Evolutionary conservation across 2,888 invertebrate species (phyloP).

Genomic region (Brachycybe producta): DNA sequence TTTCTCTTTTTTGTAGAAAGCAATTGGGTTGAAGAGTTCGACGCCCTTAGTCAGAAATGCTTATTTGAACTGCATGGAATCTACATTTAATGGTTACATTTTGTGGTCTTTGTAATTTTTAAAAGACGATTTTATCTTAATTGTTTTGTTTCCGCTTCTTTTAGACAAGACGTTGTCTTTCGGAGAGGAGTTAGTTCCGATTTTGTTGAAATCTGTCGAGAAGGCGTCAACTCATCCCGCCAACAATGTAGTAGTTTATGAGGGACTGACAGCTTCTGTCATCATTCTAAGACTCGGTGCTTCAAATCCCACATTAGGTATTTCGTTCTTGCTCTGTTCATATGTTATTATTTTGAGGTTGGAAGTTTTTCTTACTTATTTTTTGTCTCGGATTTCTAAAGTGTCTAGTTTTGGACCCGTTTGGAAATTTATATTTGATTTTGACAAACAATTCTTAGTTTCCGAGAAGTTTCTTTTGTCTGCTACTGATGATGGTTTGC

Average conservation of each 20-base stretch:
- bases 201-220: conserved; percentile 56
- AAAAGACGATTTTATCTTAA: not conserved
- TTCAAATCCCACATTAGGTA: conserved; percentile 30
- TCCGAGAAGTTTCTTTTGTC: conserved; percentile 65
- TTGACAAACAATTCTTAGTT: conserved; percentile 64
- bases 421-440: conserved; percentile 58
- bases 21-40: conserved; percentile 55
- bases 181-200: conserved; percentile 41
- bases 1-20: conserved; percentile 47
- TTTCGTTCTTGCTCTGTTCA: no score
- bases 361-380: conserved; percentile 1
- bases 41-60: conserved; percentile 61
- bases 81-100: conserved; percentile 44
- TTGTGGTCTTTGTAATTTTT: not conserved
- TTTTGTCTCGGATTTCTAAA: conserved; percentile 21
- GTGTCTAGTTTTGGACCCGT: conserved; percentile 42
- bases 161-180: conserved; percentile 23
- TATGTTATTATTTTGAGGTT: not conserved
- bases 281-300: conserved; percentile 50
- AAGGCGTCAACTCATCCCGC: conserved; percentile 60
- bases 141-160: not conserved
- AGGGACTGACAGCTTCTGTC: conserved; percentile 55
- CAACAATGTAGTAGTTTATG: conserved; percentile 52
- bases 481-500: conserved; percentile 51
- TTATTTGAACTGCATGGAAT: conserved; percentile 61